Evolutionary conservation across 2,888 invertebrate species (phyloP), one percentile per base, ranked within the genome.

Genomic region (Parelbella ahira): DNA sequence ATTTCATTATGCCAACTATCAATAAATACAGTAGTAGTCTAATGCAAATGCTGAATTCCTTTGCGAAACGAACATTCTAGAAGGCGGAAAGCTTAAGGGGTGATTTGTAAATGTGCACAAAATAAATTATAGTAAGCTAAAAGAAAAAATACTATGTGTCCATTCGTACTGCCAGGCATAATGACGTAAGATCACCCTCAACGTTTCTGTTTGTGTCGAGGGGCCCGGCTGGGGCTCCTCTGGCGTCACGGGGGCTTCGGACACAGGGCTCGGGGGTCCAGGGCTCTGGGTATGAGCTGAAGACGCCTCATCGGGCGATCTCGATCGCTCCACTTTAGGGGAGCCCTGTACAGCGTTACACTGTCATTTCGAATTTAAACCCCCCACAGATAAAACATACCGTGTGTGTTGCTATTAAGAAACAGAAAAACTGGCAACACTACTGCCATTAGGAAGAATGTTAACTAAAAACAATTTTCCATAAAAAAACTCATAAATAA

Each of bases 81-180:
- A 21, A 28, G 20, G 42, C 42, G 7, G 1, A 12, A 29, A 42
- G 42, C 42, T 36, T 10, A 46, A 47, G 38, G 60, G 49, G 63
- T 65, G 63, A 63, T 53, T 61, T 5, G 74, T 68, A 62, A 69
- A 54, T 65, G 80, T 77, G 81, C 76, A 53, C 49, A 73, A 80
- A 68, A 56, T 79, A 77, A 62, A 56, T 60, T 73, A 70, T 68
- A 74, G 64, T 72, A 74, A 62, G 79, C 79, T 75, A 76, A 82
- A 82, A 68, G 63, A 69, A 79, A 73, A 75, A 67, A 78, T 81
- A 81, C 42, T 42, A 62, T 74, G 83, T 83, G 86, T 83, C n/a
- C 75, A 77, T 79, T 83, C 83, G 84, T 86, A 83, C 84, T 79
- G 84, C 86, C 84, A 84, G 86, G 83, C 84, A 83, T 75, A 83